These are phyloP conservation scores for Crotalus helleri DNA, from an alignment of 2,113 vertebrate species.

Conservation along the genomic window DNA sequence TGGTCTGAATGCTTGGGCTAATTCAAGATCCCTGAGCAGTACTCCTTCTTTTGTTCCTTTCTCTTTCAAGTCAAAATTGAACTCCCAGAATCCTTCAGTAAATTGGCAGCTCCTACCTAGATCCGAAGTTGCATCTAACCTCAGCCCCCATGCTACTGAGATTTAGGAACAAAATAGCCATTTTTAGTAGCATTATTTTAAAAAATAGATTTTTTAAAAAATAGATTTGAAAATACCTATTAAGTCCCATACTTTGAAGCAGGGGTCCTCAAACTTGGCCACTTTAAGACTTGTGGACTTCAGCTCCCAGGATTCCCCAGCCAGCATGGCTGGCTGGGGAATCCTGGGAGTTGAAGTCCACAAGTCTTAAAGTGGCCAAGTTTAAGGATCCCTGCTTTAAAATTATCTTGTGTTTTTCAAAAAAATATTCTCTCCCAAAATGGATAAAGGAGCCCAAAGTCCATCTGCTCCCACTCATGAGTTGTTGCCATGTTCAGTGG, in stretches of 20 bases:
- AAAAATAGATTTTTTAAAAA: background rate
- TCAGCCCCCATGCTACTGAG: background rate
- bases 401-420: background rate
- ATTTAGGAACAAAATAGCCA: background rate
- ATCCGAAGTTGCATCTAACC: background rate
- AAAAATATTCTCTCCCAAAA: background rate
- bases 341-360: too few species aligned
- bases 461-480: background rate
- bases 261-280: too few species aligned
- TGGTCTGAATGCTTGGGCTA: background rate
- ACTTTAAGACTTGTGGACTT: too few species aligned
- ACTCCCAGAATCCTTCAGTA: background rate
- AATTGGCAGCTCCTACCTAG: background rate
- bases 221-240: background rate
- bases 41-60: background rate
- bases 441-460: background rate
- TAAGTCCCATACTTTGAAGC: background rate
- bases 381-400: too few species aligned
- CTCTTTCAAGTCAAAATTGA: background rate
- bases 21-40: background rate
- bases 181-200: background rate
- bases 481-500: background rate
- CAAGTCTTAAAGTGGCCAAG: too few species aligned
- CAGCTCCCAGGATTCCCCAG: too few species aligned
- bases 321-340: too few species aligned